Conservation (phyloP, 2,113 vertebrate genomes). For the Alethe diademata region DNA sequence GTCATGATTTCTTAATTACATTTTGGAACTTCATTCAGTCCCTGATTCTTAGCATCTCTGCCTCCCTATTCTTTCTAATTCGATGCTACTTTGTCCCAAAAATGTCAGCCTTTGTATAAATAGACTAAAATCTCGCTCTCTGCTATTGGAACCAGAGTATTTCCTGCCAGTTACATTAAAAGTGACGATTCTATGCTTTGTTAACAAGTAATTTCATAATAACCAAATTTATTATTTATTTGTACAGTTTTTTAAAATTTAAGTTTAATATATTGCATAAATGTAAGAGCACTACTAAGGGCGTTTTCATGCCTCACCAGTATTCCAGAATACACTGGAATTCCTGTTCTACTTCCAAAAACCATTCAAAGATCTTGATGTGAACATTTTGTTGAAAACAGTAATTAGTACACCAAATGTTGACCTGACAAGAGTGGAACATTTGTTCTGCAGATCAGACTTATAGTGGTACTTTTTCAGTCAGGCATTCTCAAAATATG, state of each 20-base stretch:
- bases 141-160: neutral
- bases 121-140: neutral
- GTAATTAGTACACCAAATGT: neutral
- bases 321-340: neutral
- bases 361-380: neutral
- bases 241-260: neutral
- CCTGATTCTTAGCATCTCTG: neutral
- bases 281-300: neutral
- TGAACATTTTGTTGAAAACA: neutral
- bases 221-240: neutral
- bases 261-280: neutral
- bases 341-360: neutral
- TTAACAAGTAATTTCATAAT: neutral
- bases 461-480: neutral
- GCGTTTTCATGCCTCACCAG: neutral
- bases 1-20: neutral
- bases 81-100: neutral
- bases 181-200: neutral
- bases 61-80: neutral
- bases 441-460: neutral
- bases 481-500: neutral
- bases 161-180: accelerated
- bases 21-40: neutral
- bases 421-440: neutral
- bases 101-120: neutral